phyloP scores from a whole-genome alignment of 2,797 vertebrate species.

The Poeciliopsis gracilis region DNA sequence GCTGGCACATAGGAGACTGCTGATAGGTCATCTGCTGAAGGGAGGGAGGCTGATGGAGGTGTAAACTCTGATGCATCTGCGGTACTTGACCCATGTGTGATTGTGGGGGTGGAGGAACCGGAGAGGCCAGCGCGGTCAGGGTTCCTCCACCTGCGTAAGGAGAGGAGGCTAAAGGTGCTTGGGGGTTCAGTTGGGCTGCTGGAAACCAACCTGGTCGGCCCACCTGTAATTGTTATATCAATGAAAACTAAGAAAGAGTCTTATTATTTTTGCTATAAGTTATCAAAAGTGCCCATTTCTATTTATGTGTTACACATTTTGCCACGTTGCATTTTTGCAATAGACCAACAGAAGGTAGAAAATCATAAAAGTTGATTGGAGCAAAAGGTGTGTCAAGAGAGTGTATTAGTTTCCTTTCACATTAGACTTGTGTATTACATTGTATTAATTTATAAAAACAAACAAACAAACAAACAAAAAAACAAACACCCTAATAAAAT shows the following conservation, averaged over 20 bases:
- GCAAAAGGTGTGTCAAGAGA: neutral
- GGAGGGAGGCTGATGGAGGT: slow-evolving; percentile 74
- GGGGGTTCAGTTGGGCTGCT: slow-evolving; percentile 66
- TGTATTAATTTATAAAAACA: neutral
- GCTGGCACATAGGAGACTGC: slow-evolving; percentile 69
- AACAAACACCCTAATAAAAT: neutral
- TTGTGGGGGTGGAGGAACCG: slow-evolving; percentile 62
- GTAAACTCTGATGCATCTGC: slow-evolving; percentile 73
- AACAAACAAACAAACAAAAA: no score
- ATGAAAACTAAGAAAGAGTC: slow-evolving; percentile 16
- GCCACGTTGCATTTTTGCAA: neutral
- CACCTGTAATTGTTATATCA: slow-evolving; percentile 57
- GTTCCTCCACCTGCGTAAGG: slow-evolving; percentile 68
- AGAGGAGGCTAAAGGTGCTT: slow-evolving; percentile 61
- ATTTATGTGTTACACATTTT: neutral
- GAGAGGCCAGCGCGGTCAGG: slow-evolving; percentile 61
- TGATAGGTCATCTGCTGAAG: slow-evolving; percentile 76
- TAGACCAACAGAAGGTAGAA: no score
- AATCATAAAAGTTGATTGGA: neutral
- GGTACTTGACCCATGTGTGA: slow-evolving; percentile 64
- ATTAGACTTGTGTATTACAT: neutral
- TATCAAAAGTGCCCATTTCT: neutral
- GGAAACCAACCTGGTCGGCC: slow-evolving; percentile 79
- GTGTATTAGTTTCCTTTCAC: neutral
- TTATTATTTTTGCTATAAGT: neutral